Conservation (phyloP, 2,888 invertebrate genomes). For the Agrochola macilenta region DNA sequence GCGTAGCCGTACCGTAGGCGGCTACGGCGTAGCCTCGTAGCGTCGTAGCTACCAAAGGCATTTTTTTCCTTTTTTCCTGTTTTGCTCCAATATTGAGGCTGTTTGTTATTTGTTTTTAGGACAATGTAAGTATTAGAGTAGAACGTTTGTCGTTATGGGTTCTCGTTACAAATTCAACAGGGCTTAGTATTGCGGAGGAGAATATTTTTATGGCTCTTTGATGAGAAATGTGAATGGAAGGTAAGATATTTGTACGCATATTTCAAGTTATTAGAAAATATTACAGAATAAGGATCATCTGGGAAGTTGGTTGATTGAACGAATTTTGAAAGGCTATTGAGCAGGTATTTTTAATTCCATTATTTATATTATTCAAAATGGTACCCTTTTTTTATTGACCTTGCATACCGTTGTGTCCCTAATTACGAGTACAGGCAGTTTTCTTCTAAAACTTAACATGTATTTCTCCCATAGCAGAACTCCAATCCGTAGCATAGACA, state of each 20-base stretch:
- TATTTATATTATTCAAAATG: not conserved
- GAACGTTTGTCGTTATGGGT: constrained; percentile 59
- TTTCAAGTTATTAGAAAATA: not conserved
- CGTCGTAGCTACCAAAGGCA: constrained; percentile 72
- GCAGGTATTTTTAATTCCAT: not conserved
- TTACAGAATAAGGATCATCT: not conserved
- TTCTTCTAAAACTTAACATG: not conserved
- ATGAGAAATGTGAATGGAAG: constrained; percentile 44
- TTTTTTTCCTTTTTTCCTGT: constrained; percentile 69
- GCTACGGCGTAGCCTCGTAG: constrained; percentile 75
- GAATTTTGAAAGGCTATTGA: not conserved
- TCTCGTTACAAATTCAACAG: constrained; percentile 64
- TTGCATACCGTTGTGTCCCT: not conserved
- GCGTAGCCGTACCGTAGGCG: constrained; percentile 75
- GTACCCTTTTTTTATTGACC: not conserved
- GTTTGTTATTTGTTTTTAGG: constrained; percentile 74
- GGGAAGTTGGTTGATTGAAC: not conserved
- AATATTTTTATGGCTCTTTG: constrained; percentile 57
- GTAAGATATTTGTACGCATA: constrained; percentile 4
- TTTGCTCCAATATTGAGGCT: constrained; percentile 74
- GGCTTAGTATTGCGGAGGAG: constrained; percentile 57
- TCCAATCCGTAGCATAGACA: constrained; percentile 6
- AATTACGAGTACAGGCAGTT: too few relatives aligned
- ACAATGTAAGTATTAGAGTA: constrained; percentile 71
- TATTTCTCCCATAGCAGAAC: not conserved